A percentile compares a stretch with the other conserved stretches of the same genome.
Conservation (phyloP, 2,113 vertebrate genomes). For the Gallinago jamesoni region DNA sequence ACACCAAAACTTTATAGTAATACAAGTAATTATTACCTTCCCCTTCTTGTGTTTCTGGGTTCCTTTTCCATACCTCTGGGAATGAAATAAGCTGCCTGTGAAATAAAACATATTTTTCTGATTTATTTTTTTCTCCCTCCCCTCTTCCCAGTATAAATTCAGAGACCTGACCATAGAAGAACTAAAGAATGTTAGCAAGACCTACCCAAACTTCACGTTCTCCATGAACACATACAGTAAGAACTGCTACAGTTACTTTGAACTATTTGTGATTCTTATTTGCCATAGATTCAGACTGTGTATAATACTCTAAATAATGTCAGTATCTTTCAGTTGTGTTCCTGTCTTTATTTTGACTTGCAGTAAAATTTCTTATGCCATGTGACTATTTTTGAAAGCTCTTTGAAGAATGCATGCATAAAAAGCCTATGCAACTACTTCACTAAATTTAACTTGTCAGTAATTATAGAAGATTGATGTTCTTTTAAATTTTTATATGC, state of each 20-base stretch:
- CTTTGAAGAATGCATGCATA: not conserved
- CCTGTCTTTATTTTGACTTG: not conserved
- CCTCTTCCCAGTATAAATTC: slow-evolving; percentile 77
- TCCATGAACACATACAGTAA: slow-evolving; percentile 82
- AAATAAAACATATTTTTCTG: not conserved
- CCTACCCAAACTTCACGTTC: slow-evolving; percentile 75
- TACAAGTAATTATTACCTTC: not conserved
- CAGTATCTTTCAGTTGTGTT: not conserved
- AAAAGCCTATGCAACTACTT: not conserved
- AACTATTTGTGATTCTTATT: not conserved
- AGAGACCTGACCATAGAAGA: slow-evolving; percentile 82
- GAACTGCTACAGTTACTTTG: slow-evolving; percentile 17
- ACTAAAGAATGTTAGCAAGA: slow-evolving; percentile 69
- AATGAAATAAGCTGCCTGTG: not conserved
- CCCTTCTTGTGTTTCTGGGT: not conserved
- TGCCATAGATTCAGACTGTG: not conserved
- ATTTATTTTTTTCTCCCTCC: not conserved
- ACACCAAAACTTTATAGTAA: not conserved
- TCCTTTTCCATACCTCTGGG: not conserved
- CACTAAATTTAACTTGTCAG: not conserved
- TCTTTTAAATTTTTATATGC: not conserved
- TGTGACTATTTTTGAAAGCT: not conserved
- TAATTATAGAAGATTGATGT: not conserved
- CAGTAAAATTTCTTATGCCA: not conserved
- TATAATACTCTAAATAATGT: not conserved